These are phyloP conservation scores for Platichthys flesus DNA, from an alignment of 2,113 vertebrate genomes.

Conservation along the genomic window DNA sequence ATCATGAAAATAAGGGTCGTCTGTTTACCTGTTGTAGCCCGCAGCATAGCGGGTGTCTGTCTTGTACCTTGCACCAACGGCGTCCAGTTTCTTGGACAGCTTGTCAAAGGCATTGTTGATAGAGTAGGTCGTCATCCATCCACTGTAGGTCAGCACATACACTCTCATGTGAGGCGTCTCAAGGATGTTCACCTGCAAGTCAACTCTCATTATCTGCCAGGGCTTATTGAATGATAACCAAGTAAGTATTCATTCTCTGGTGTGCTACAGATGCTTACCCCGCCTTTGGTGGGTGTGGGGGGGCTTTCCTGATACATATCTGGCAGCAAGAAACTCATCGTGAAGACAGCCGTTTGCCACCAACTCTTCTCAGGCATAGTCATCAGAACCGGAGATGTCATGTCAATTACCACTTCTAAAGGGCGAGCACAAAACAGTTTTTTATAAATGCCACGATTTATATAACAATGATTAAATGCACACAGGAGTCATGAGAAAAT, in stretches of 20 bases:
- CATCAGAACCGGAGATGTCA: constrained; percentile 77
- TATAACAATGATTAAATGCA: not conserved
- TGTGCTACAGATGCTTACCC: constrained; percentile 42
- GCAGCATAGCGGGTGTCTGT: not conserved
- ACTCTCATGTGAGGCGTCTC: constrained; percentile 54
- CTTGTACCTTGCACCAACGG: not conserved
- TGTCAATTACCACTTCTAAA: constrained; percentile 75
- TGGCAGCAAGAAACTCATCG: constrained; percentile 80
- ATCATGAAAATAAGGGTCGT: not conserved
- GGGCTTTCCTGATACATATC: constrained; percentile 63
- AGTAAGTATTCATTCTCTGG: not conserved
- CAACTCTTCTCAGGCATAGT: constrained; percentile 26
- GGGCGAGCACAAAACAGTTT: too few species aligned
- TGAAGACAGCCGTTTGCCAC: constrained; percentile 36
- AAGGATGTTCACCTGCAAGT: constrained; percentile 72
- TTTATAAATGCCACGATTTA: too few species aligned
- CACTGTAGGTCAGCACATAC: constrained; percentile 72
- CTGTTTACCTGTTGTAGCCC: not conserved
- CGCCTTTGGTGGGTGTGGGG: constrained; percentile 60
- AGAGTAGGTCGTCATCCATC: constrained; percentile 58
- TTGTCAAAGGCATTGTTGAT: not conserved
- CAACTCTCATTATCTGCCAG: not conserved
- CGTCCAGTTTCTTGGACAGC: not conserved
- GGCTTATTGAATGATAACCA: not conserved
- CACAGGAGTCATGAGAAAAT: not conserved